These are phyloP conservation scores for Micropoecilia bifurca DNA, from an alignment of 2,797 vertebrate species.

Conservation along the genomic window DNA sequence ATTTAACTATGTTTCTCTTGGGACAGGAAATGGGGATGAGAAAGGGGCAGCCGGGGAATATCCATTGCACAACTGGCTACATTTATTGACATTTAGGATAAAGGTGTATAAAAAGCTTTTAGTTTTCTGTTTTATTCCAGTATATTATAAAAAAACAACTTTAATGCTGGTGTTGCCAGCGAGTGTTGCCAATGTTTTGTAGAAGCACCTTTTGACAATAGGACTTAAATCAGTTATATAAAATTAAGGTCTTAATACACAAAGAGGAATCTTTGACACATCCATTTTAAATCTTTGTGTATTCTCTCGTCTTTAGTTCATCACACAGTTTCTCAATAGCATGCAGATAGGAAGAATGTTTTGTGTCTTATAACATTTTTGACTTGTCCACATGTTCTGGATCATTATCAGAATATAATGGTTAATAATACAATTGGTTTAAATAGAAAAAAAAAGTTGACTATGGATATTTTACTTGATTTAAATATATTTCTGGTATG, in stretches of 20 bases:
- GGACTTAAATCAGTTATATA: background rate
- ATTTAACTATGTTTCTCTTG: slow-evolving; percentile 45
- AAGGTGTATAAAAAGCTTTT: background rate
- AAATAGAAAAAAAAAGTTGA: background rate
- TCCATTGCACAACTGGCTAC: slow-evolving; percentile 47
- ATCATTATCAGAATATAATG: background rate
- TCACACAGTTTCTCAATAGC: background rate
- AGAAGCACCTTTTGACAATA: background rate
- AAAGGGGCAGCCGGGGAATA: slow-evolving; percentile 29
- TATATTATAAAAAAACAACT: background rate
- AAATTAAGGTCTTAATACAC: background rate
- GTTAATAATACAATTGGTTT: no score
- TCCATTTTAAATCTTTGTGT: background rate
- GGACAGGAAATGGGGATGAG: slow-evolving; percentile 57
- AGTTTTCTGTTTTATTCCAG: background rate
- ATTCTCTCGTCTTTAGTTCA: background rate
- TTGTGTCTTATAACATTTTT: background rate
- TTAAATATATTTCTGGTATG: background rate
- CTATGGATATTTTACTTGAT: background rate
- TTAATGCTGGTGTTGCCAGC: background rate
- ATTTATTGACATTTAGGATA: background rate
- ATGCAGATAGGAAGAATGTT: background rate
- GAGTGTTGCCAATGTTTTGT: background rate
- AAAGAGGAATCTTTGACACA: background rate
- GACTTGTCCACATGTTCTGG: background rate